Evolutionary conservation across 2,113 vertebrate species (phyloP), one percentile per base, ranked within the genome.

Genomic region (Anarrhichthys ocellatus): DNA sequence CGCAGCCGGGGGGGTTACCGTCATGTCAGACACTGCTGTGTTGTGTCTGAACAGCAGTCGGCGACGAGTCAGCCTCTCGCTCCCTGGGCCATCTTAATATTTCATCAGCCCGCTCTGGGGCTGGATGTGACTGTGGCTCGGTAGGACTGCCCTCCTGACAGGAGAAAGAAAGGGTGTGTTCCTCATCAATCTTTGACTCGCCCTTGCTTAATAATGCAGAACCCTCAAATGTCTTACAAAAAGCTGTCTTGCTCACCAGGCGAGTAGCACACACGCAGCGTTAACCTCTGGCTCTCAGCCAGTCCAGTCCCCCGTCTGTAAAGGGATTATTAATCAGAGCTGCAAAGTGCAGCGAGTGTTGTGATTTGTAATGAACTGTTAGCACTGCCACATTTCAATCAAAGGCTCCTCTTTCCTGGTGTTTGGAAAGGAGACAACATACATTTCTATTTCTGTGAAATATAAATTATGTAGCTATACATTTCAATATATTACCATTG

Each of bases 181-280:
- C 50, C 81, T 92, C 88, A 90, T 94, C 90, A 87, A 88, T 92
- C 81, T 90, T 93, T 93, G 69, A 93, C 78, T 78, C 14, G 32
- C 70, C 42, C 71, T 32, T 70, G 18, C 42, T 92, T 76, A 92
- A 91, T 92, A 91, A 90, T 93, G 75, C 82, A 94, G 71, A 72
- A 81, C 29, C 42, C 71, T 73, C 76, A 83, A 87, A 90, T 87
- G 88, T 90, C 83, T 77, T 85, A 90, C 83, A 90, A 89, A 84
- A 76, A 81, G 63, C 76, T 56, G 62, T 80, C 42, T 44, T 79
- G 88, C 76, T 79, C 69, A 71, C 62, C 52, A 75, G 64, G 24
- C 44, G 15, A 75, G 88, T 8, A 56, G 64, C 77, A 38, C 56
- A 76, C 72, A 58, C 11, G 0, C 69, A 56, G 32, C 3, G 15